Conservation (phyloP, 2,888 invertebrate genomes). For the Amiota minor region DNA sequence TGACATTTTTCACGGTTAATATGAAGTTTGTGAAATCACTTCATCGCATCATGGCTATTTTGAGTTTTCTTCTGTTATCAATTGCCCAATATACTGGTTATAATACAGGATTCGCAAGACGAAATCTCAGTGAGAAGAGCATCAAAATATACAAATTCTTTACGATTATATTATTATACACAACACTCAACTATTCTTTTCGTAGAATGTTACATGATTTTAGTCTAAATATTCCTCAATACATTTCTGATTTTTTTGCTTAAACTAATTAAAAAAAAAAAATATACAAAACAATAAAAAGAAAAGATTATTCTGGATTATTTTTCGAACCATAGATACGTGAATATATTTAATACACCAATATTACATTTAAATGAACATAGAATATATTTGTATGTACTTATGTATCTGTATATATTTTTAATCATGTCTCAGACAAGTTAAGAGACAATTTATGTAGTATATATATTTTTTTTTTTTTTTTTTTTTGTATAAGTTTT, state of each 20-base stretch:
- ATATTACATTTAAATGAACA: no score
- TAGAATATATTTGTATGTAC: no score
- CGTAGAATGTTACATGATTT: conserved; percentile 47
- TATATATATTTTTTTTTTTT: no score
- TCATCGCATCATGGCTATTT: conserved; percentile 60
- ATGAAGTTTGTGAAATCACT: conserved; percentile 39
- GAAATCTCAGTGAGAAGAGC: conserved; percentile 59
- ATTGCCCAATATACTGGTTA: conserved; percentile 64
- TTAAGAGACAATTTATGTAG: no score
- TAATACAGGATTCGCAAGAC: conserved; percentile 66
- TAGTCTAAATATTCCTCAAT: conserved; percentile 26
- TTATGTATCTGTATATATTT: no score
- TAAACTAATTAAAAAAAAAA: not conserved
- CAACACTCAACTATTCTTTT: conserved; percentile 54
- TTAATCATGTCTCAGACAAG: no score
- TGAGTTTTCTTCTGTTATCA: conserved; percentile 61
- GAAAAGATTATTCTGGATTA: not conserved
- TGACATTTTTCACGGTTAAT: conserved; percentile 42
- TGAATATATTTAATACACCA: no score
- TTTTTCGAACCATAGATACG: not conserved
- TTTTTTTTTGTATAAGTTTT: no score
- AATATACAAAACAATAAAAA: not conserved
- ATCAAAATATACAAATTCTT: conserved; percentile 56
- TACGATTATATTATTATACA: conserved; percentile 54
- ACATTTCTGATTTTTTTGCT: conserved; percentile 12